A percentile compares a stretch with the other conserved stretches of the same genome.
phyloP scores from a whole-genome alignment of 2,113 vertebrate genomes.

The human (Homo sapiens) region GRCh38 chrX:8971001-8971500 shows the following conservation, averaged over 20 bases:
- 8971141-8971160: too few relatives aligned
- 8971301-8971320: conserved; percentile 72
- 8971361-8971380: fast-evolving
- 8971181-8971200: not conserved
- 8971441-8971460: fast-evolving
- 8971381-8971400: not conserved
- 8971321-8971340: conserved; percentile 46
- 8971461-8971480: not conserved
- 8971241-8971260: too few relatives aligned
- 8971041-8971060: too few relatives aligned
- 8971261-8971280: fast-evolving
- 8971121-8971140: too few relatives aligned
- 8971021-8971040: too few relatives aligned
- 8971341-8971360: not conserved
- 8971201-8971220: conserved; percentile 6
- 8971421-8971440: not conserved
- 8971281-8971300: not conserved
- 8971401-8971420: not conserved
- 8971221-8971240: not conserved
- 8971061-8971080: too few relatives aligned
- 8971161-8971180: too few relatives aligned
- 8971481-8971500: not conserved
- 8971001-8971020: too few relatives aligned
- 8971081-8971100: too few relatives aligned
- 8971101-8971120: too few relatives aligned